A percentile compares a stretch with the other conserved stretches of the same genome.
Conservation (phyloP, 2,888 invertebrate genomes). For the Aelia acuminata region DNA sequence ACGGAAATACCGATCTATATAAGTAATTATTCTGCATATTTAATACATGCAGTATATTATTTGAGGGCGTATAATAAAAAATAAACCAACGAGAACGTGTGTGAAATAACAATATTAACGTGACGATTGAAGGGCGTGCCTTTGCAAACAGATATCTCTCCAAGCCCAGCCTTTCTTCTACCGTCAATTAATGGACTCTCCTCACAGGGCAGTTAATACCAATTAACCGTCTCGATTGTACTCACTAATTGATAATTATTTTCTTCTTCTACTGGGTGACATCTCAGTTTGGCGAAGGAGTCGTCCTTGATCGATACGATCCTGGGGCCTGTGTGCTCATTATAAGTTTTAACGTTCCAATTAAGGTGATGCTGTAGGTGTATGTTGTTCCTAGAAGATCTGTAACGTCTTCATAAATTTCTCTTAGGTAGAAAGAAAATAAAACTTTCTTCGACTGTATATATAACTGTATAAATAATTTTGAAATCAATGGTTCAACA, state of each 20-base stretch:
- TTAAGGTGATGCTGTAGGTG: background rate
- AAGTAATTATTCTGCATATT: background rate
- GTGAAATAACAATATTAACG: background rate
- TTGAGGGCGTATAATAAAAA: background rate
- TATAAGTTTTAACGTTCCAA: background rate
- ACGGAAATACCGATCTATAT: background rate
- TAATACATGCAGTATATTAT: background rate
- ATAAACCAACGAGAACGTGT: background rate
- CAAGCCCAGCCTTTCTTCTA: background rate
- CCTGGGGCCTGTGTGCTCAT: background rate
- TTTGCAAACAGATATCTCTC: background rate
- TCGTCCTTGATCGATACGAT: background rate
- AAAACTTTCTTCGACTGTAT: background rate
- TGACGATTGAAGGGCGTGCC: background rate
- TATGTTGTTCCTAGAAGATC: background rate
- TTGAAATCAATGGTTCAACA: too few species aligned
- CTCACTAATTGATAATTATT: conserved; percentile 33
- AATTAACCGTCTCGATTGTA: conserved; percentile 19
- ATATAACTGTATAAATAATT: background rate
- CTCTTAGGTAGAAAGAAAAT: background rate
- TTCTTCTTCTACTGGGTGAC: conserved; percentile 2
- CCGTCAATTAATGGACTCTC: conserved; percentile 8
- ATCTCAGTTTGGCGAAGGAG: background rate
- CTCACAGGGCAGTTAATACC: background rate
- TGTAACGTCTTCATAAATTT: background rate